Percentiles rank a stretch among this genome's conserved stretches.
Conservation (phyloP, 2,797 vertebrate genomes). For the Merluccius polli region DNA sequence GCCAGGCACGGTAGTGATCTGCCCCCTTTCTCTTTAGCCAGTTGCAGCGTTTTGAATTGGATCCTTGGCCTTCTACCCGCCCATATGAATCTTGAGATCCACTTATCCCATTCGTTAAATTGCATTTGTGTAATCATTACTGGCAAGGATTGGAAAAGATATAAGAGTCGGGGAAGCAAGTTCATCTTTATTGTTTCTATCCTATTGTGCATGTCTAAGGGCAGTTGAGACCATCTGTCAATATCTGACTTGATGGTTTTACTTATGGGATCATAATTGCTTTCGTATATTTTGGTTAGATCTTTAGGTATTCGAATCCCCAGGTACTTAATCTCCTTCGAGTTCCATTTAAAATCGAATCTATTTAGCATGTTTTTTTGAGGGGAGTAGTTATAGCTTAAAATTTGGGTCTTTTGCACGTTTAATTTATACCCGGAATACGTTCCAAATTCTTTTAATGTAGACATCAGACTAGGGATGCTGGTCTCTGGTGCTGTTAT, state of each 20-base stretch:
- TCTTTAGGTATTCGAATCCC: conserved; percentile 1
- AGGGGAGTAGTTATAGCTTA: background rate
- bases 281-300: background rate
- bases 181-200: no score
- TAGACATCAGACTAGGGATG: conserved; percentile 4
- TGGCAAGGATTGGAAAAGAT: conserved; percentile 1
- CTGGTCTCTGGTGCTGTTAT: conserved; percentile 6
- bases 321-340: conserved; percentile 6
- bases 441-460: background rate
- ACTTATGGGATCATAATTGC: conserved; percentile 1
- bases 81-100: conserved; percentile 10
- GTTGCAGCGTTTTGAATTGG: conserved; percentile 9
- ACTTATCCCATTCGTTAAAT: conserved; percentile 1
- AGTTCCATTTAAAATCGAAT: conserved; percentile 6
- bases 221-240: conserved; percentile 6
- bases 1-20: background rate
- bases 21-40: background rate
- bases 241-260: conserved; percentile 6
- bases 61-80: conserved; percentile 10
- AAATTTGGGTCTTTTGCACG: conserved; percentile 3
- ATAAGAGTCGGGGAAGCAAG: background rate
- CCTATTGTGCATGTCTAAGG: background rate
- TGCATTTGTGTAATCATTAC: background rate
- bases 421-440: conserved; percentile 10
- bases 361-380: background rate